A percentile compares a stretch with the other conserved stretches of the same genome.
phyloP scores from a whole-genome alignment of 2,888 invertebrate species.

The Apotomis turbidana region DNA sequence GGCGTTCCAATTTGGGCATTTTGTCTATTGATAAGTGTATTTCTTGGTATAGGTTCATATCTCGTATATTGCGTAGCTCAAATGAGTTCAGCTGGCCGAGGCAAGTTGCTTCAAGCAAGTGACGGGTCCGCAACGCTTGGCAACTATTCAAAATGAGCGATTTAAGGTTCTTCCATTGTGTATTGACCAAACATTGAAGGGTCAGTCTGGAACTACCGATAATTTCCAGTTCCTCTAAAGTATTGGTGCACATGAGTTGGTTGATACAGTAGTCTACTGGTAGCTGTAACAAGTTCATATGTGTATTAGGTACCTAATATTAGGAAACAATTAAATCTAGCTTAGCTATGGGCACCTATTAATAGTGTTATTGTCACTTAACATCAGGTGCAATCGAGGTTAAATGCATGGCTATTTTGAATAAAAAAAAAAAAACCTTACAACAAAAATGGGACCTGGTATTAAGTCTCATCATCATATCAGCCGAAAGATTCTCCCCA shows the following conservation, averaged over 20 bases:
- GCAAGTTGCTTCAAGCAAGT: neutral
- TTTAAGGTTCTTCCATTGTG: neutral
- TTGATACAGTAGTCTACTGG: constrained; percentile 1
- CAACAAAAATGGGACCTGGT: too few relatives aligned
- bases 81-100: neutral
- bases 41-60: neutral
- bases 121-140: neutral
- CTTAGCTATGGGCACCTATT: too few relatives aligned
- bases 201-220: neutral
- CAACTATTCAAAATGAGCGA: neutral
- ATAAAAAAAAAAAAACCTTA: too few relatives aligned
- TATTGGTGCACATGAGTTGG: neutral
- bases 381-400: too few relatives aligned
- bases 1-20: constrained; percentile 6
- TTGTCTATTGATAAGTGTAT: neutral
- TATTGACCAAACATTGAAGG: constrained; percentile 2
- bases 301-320: too few relatives aligned
- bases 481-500: too few relatives aligned
- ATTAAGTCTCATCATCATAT: too few relatives aligned
- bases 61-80: too few relatives aligned
- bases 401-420: too few relatives aligned
- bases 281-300: neutral
- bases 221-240: neutral
- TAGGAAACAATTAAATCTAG: too few relatives aligned
- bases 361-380: too few relatives aligned